phyloP scores from a whole-genome alignment of 2,113 vertebrate species.

The Tachycineta bicolor region DNA sequence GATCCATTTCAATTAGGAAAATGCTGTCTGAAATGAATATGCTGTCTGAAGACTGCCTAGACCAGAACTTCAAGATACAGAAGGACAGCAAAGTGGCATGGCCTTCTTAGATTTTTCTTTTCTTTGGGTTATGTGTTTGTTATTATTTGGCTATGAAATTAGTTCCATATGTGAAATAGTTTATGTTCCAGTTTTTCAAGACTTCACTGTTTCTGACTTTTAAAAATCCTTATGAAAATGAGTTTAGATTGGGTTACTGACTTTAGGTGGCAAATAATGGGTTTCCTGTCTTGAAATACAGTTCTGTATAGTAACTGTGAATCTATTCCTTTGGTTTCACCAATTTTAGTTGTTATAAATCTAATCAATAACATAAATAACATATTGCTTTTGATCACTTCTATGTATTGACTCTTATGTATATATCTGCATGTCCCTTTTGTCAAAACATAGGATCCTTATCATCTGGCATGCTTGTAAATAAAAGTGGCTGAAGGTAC shows the following conservation, averaged over 20 bases:
- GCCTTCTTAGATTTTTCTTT: not conserved
- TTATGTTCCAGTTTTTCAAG: not conserved
- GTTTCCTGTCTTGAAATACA: rapidly evolving
- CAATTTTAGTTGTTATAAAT: not conserved
- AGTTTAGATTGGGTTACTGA: not conserved
- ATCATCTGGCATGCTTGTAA: not conserved
- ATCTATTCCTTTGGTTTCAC: not conserved
- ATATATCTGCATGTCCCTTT: not conserved
- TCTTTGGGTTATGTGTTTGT: not conserved
- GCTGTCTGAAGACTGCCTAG: not conserved
- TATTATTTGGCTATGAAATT: not conserved
- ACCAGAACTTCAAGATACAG: not conserved
- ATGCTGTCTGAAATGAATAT: not conserved
- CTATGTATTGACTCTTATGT: not conserved
- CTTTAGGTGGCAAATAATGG: not conserved
- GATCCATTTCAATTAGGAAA: not conserved
- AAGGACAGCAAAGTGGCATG: not conserved
- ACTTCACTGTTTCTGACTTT: not conserved
- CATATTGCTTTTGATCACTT: not conserved
- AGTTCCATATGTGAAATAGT: not conserved
- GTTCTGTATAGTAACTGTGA: not conserved
- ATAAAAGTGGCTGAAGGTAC: not conserved
- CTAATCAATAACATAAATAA: not conserved
- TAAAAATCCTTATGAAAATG: not conserved
- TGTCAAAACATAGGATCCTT: not conserved